Base-by-base conservation (phyloP, 2,888 invertebrate genomes). In the Sarcophaga caerulescens region DNA sequence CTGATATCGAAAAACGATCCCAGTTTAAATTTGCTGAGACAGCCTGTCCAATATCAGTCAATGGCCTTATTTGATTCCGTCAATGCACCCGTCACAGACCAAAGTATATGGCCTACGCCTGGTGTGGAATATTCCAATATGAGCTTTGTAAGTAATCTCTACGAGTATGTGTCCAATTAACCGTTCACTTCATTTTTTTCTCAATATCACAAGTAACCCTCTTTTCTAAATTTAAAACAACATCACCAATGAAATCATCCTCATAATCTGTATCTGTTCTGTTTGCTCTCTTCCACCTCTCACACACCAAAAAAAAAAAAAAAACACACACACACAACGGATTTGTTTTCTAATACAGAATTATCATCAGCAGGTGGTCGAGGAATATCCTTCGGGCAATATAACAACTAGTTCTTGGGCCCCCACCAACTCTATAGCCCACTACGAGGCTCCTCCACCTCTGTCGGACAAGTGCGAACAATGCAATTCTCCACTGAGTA, bases 1-100 rank as follows among this genome's bases (percentile, higher is more conserved):
- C 89, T 92, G 57, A 88, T 93, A 25, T 90, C 90, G 68, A 92
- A 92, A 87, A 90, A 90, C 19, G 93, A 93, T 90, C 92, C 93
- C 6, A 91, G 90, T 70, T 74, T 93, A 44, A 91, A 91, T 69
- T 87, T 92, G 0, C 87, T 92, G 66, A 90, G 93, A 3, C 91
- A 91, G 62, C 87, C 90, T 1, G 89, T 90, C 23, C 90, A 92
- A 66, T 92, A 91, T 83, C 90, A 90, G 60, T 45, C 91, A 11
- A 88, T 92, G 66, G 82, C 90, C 3, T 89, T 92, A 17, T 89
- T 92, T 77, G 93, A 93, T 35, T 88, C 89, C 47, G 88, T 89
- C 65, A 90, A 90, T 69, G 87, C 88, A 25, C 77, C 88, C 8
- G 87, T 89, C 14, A 88, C 90, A 3, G 90, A 91, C n/a, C 89